These are phyloP conservation scores for Trichonephila clavipes DNA, from an alignment of 1,140 invertebrate species.

Conservation along the genomic window DNA sequence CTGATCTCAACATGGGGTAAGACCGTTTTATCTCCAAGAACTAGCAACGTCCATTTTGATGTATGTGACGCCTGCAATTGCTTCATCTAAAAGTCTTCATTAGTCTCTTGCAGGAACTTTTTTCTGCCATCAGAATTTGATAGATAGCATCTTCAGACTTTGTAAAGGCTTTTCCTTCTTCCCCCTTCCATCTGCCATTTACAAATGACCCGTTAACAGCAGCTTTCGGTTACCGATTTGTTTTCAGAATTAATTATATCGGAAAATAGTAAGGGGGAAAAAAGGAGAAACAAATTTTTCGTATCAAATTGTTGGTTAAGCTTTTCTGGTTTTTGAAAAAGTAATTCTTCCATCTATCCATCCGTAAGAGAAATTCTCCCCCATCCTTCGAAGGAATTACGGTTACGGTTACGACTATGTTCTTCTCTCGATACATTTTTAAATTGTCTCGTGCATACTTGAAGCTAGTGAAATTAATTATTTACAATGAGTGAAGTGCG, in stretches of 20 bases:
- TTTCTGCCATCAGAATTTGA: conserved; percentile 8
- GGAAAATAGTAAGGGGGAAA: not conserved
- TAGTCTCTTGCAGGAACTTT: not conserved
- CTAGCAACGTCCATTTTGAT: conserved; percentile 39
- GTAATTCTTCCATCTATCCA: too few relatives aligned
- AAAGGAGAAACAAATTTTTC: too few relatives aligned
- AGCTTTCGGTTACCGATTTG: conserved; percentile 7
- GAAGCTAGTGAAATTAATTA: conserved; percentile 22
- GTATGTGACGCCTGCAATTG: conserved; percentile 10
- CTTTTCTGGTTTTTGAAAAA: too few relatives aligned
- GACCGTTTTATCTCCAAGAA: conserved; percentile 6
- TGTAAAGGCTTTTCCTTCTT: not conserved
- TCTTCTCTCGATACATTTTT: not conserved
- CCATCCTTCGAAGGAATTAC: not conserved
- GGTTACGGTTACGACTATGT: not conserved
- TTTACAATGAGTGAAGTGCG: not conserved
- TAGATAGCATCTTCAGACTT: not conserved
- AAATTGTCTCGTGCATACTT: not conserved
- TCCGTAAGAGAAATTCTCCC: too few relatives aligned
- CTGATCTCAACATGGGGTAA: conserved; percentile 38
- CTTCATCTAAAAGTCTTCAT: conserved; percentile 55
- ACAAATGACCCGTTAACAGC: conserved; percentile 36
- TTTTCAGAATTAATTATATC: conserved; percentile 13
- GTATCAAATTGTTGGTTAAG: too few relatives aligned
- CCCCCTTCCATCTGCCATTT: not conserved